Evolutionary conservation across 53 echinoderm and acorn worm species (phyloP).

Genomic region (Paracentrotus lividus): DNA sequence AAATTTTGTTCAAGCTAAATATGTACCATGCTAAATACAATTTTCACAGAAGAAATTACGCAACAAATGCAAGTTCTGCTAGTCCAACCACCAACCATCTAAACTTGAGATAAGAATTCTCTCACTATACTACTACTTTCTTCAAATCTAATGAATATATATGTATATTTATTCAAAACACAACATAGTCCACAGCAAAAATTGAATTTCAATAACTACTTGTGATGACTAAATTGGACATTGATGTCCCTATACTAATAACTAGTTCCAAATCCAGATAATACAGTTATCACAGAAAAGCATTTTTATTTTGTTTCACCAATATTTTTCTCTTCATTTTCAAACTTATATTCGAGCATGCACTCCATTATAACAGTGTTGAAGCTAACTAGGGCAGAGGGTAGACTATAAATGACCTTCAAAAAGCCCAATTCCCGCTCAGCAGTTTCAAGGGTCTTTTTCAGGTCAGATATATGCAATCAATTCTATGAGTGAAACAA

Average conservation of each 20-base stretch:
- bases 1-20: conserved; percentile 50
- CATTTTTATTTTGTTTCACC: neutral
- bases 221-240: neutral
- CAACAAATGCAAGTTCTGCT: neutral
- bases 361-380: neutral
- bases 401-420: conserved; percentile 21
- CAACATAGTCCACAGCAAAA: conserved; percentile 42
- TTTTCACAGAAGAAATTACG: conserved; percentile 46
- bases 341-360: neutral
- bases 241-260: conserved; percentile 21
- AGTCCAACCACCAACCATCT: conserved; percentile 5
- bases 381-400: neutral
- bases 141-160: conserved; percentile 11
- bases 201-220: conserved; percentile 43
- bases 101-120: conserved; percentile 17
- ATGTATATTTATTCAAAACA: conserved; percentile 36
- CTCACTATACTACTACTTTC: neutral
- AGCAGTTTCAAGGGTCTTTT: conserved; percentile 20
- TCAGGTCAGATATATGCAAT: neutral
- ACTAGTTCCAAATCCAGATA: conserved; percentile 27
- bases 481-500: neutral
- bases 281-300: neutral
- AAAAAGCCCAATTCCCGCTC: conserved; percentile 29
- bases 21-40: conserved; percentile 59
- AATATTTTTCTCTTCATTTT: neutral